A percentile compares a stretch with the other conserved stretches of the same genome.
These are phyloP conservation scores for Acanthopagrus latus DNA, from an alignment of 2,797 vertebrate species.

Conservation along the genomic window DNA sequence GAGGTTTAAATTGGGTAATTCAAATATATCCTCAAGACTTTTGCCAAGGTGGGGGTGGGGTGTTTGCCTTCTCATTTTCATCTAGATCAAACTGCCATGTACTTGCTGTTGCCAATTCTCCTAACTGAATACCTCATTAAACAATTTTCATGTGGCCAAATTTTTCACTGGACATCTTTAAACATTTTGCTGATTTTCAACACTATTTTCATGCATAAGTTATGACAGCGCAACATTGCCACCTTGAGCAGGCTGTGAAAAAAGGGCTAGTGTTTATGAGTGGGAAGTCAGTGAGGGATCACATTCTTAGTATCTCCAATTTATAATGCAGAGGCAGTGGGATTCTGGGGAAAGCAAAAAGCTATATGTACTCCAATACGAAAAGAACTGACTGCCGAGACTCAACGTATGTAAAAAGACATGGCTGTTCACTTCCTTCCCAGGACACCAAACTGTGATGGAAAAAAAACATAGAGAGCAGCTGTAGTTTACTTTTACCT, in stretches of 20 bases:
- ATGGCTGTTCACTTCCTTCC: not conserved
- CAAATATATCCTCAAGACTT: slow-evolving; percentile 33
- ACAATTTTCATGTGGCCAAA: slow-evolving; percentile 20
- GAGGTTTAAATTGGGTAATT: slow-evolving; percentile 37
- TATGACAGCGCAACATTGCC: too few relatives aligned
- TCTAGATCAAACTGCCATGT: not conserved
- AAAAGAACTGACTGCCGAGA: not conserved
- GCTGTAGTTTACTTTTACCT: too few relatives aligned
- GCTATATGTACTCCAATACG: too few relatives aligned
- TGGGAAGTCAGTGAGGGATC: slow-evolving; percentile 3
- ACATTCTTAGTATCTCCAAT: not conserved
- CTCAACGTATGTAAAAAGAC: not conserved
- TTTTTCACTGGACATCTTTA: slow-evolving; percentile 8
- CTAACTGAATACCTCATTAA: slow-evolving; percentile 33
- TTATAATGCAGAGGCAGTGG: not conserved
- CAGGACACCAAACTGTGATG: not conserved
- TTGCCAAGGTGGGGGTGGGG: slow-evolving; percentile 5
- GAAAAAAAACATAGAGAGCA: too few relatives aligned
- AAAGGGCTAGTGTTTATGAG: not conserved
- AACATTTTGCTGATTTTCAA: slow-evolving; percentile 16
- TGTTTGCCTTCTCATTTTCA: slow-evolving; percentile 40
- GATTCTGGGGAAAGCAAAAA: not conserved
- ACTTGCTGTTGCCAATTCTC: slow-evolving; percentile 22
- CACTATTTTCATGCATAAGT: not conserved
- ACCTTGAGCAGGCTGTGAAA: too few relatives aligned